phyloP scores from a whole-genome alignment of 2,888 invertebrate genomes.

The Heliconius charithonia region DNA sequence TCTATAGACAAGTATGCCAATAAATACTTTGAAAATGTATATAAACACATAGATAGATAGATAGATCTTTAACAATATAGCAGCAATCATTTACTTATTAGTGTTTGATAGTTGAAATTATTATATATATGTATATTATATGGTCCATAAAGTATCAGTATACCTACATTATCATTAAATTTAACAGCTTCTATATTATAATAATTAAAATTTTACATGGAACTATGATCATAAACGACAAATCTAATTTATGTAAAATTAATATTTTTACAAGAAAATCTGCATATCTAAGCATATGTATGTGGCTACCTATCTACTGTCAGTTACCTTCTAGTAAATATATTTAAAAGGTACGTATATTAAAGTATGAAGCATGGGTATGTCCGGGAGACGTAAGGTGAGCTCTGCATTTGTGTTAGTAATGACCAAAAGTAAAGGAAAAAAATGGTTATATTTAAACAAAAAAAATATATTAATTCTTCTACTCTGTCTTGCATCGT shows the following conservation, averaged over 20 bases:
- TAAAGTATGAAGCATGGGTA: too few species aligned
- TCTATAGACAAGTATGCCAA: background rate
- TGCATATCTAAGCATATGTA: background rate
- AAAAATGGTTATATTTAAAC: too few species aligned
- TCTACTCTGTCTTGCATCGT: too few species aligned
- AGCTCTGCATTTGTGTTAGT: too few species aligned
- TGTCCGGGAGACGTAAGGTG: too few species aligned
- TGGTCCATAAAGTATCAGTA: slow-evolving; percentile 23
- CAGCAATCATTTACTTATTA: background rate
- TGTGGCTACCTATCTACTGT: background rate
- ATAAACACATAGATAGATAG: too few species aligned
- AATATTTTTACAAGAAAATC: slow-evolving; percentile 13
- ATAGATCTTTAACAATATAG: slow-evolving; percentile 3
- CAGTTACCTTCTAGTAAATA: background rate
- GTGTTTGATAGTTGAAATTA: slow-evolving; percentile 10
- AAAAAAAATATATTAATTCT: too few species aligned
- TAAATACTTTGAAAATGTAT: background rate
- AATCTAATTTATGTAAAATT: slow-evolving; percentile 16
- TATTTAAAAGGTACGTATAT: too few species aligned
- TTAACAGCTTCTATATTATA: slow-evolving; percentile 20
- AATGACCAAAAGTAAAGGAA: too few species aligned
- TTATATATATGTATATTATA: slow-evolving; percentile 14
- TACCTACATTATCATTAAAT: slow-evolving; percentile 19
- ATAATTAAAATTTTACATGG: slow-evolving; percentile 16
- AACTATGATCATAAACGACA: slow-evolving; percentile 15